These are phyloP conservation scores for Psittacula derbiana DNA, from an alignment of 2,797 vertebrate genomes.

Conservation along the genomic window DNA sequence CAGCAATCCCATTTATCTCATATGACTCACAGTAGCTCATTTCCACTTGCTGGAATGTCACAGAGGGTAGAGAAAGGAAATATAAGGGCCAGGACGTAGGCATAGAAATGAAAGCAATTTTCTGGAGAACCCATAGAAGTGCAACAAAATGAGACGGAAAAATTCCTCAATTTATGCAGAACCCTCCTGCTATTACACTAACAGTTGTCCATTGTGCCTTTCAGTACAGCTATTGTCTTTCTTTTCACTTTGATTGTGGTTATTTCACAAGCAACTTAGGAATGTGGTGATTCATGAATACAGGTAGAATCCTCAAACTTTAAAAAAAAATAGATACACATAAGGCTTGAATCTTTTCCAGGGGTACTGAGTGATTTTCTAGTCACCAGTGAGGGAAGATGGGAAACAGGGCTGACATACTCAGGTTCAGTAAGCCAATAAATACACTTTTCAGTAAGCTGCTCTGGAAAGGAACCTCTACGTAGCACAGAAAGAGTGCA, in stretches of 20 bases:
- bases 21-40: not conserved
- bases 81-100: not conserved
- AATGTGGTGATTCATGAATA: not conserved
- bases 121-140: not conserved
- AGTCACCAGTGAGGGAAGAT: not conserved
- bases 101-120: slow-evolving; percentile 7
- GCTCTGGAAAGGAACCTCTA: not conserved
- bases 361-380: not conserved
- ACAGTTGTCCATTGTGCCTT: not conserved
- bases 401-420: not conserved
- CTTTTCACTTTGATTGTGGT: not conserved
- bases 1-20: not conserved
- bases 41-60: not conserved
- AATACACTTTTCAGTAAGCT: not conserved
- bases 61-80: not conserved
- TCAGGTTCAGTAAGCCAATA: not conserved
- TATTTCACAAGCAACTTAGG: not conserved
- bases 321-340: not conserved
- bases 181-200: not conserved
- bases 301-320: not conserved
- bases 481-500: not conserved
- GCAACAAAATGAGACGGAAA: not conserved
- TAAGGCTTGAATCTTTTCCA: not conserved
- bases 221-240: not conserved
- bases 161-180: not conserved